Percentiles rank a stretch among this genome's conserved stretches.
Conservation (phyloP, 1,140 invertebrate genomes). For the Nephotettix cincticeps region DNA sequence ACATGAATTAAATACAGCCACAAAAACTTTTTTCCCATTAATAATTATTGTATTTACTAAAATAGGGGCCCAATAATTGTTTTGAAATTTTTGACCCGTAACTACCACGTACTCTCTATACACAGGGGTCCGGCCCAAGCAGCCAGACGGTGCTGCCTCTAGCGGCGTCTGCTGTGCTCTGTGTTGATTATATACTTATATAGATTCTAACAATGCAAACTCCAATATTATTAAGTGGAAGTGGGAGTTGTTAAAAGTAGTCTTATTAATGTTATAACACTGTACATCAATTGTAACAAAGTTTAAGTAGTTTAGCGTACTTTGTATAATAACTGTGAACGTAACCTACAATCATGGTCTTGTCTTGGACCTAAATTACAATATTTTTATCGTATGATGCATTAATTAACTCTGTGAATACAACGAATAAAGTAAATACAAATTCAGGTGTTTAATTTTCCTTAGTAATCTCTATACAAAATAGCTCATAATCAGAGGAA, state of each 20-base stretch:
- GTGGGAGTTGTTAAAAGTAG: conserved; percentile 8
- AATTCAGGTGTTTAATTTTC: not conserved
- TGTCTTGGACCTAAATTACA: conserved; percentile 10
- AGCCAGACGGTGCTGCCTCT: no score
- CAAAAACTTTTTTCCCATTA: no score
- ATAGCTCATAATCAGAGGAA: no score
- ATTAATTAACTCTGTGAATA: conserved; percentile 22
- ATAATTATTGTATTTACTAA: no score
- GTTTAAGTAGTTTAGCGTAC: conserved; percentile 8
- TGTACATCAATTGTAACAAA: conserved; percentile 17
- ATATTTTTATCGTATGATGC: conserved; percentile 23
- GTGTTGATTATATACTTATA: conserved; percentile 20
- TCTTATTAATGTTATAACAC: conserved; percentile 9
- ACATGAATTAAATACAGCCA: no score
- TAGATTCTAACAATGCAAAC: conserved; percentile 19
- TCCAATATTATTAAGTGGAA: conserved; percentile 14
- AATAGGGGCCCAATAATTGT: no score
- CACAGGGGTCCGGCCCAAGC: no score
- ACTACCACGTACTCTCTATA: no score
- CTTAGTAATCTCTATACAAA: not conserved
- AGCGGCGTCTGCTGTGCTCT: no score
- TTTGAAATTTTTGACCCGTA: no score
- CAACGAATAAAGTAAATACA: conserved; percentile 13
- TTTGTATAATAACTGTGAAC: conserved; percentile 13
- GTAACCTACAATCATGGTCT: conserved; percentile 10